Conservation (phyloP, 2,888 invertebrate genomes). For the Galerucella nymphaeae region DNA sequence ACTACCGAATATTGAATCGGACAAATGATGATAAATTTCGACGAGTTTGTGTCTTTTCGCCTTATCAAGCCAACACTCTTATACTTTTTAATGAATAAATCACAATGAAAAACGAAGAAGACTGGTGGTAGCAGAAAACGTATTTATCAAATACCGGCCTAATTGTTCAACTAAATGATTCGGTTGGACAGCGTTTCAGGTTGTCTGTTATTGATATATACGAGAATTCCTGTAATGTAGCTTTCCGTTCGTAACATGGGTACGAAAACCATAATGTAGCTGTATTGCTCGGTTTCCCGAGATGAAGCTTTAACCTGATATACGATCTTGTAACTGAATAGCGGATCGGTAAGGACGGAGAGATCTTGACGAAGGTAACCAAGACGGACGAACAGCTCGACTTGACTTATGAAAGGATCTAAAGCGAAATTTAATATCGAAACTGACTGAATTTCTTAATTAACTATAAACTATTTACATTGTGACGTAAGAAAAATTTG, state of each 20-base stretch:
- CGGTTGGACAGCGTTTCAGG: conserved; percentile 30
- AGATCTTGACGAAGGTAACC: conserved; percentile 26
- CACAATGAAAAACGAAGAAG: too few relatives aligned
- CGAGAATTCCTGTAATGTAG: conserved; percentile 43
- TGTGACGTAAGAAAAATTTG: too few relatives aligned
- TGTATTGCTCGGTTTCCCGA: conserved; percentile 40
- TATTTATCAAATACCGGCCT: conserved; percentile 1
- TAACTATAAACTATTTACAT: neutral
- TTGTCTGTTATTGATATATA: conserved; percentile 44
- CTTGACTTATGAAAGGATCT: neutral
- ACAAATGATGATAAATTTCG: too few relatives aligned
- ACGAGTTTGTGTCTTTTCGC: too few relatives aligned
- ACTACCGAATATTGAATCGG: too few relatives aligned
- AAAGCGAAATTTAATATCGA: neutral
- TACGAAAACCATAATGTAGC: conserved; percentile 38
- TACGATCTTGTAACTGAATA: conserved; percentile 27
- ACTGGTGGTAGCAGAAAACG: too few relatives aligned
- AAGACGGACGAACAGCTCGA: neutral
- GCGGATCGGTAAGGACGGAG: neutral
- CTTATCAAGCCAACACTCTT: too few relatives aligned
- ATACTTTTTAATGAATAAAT: too few relatives aligned
- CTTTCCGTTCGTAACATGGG: conserved; percentile 44
- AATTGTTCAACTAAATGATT: neutral
- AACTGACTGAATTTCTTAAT: neutral
- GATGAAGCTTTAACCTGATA: conserved; percentile 44